A percentile compares a stretch with the other conserved stretches of the same genome.
Evolutionary conservation across 2,113 vertebrate species (phyloP).

Genomic region (Eudyptes chrysolophus): DNA sequence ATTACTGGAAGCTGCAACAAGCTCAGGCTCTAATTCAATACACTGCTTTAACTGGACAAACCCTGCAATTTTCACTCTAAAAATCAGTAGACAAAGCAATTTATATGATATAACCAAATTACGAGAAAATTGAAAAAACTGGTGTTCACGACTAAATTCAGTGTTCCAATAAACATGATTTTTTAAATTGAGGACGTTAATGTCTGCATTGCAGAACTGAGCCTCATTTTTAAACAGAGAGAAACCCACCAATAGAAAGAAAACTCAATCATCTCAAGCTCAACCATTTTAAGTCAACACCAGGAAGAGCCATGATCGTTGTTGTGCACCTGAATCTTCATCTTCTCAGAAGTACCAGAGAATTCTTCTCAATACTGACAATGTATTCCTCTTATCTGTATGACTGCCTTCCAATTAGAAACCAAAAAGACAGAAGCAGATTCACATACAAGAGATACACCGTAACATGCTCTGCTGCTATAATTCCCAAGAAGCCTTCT

Average conservation of each 20-base stretch:
- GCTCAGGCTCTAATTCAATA: neutral
- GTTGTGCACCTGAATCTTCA: neutral
- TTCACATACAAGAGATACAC: accelerated
- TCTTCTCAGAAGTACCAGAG: neutral
- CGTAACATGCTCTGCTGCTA: neutral
- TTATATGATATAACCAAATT: neutral
- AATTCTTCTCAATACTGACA: neutral
- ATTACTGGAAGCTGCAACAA: neutral
- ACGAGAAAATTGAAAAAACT: neutral
- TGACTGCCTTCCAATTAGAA: neutral
- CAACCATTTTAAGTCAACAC: neutral
- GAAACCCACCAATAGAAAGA: neutral
- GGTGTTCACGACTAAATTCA: neutral
- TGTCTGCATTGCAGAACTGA: neutral
- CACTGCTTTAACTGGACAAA: neutral
- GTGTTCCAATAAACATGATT: accelerated
- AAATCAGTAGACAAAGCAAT: neutral
- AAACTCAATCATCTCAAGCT: neutral
- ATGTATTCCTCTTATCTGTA: neutral
- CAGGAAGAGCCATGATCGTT: neutral
- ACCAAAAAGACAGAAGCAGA: neutral
- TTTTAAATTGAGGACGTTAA: neutral
- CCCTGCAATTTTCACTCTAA: neutral
- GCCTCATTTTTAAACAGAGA: neutral
- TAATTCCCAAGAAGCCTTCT: neutral